Evolutionary conservation across 30 jellyfish, hydroid and myxozoan genomes (phyloP).

Genomic region (Chrysaora quinquecirrha): DNA sequence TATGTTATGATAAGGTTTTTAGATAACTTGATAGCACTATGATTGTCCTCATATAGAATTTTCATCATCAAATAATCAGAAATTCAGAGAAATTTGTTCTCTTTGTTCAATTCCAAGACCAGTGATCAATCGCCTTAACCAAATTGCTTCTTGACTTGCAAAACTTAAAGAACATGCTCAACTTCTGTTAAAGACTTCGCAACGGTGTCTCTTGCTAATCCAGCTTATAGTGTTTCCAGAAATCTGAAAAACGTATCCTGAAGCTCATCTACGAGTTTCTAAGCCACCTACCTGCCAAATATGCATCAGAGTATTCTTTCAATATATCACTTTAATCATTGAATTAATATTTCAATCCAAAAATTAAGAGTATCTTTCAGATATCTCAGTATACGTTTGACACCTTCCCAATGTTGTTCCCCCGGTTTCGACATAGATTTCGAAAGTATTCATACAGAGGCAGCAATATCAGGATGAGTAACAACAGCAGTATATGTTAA

Average conservation of each 20-base stretch:
- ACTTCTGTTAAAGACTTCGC: not conserved
- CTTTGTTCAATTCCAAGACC: not conserved
- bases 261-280: not conserved
- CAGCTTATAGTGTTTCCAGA: not conserved
- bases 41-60: not conserved
- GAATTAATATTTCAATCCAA: too few species aligned
- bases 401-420: conserved; percentile 37
- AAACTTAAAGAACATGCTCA: not conserved
- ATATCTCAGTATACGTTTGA: conserved; percentile 19
- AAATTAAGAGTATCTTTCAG: conserved; percentile 17
- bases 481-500: conserved; percentile 28
- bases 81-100: not conserved
- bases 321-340: not conserved
- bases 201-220: not conserved
- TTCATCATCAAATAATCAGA: too few species aligned
- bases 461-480: conserved; percentile 47
- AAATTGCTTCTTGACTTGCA: not conserved
- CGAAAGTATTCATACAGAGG: conserved; percentile 29
- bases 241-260: not conserved
- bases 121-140: not conserved
- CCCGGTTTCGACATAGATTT: conserved; percentile 28
- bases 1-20: not conserved
- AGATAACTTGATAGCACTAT: not conserved
- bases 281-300: too few species aligned
- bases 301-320: not conserved